Evolutionary conservation across 2,113 vertebrate species (phyloP).

Genomic region (Pachyramphus minor): DNA sequence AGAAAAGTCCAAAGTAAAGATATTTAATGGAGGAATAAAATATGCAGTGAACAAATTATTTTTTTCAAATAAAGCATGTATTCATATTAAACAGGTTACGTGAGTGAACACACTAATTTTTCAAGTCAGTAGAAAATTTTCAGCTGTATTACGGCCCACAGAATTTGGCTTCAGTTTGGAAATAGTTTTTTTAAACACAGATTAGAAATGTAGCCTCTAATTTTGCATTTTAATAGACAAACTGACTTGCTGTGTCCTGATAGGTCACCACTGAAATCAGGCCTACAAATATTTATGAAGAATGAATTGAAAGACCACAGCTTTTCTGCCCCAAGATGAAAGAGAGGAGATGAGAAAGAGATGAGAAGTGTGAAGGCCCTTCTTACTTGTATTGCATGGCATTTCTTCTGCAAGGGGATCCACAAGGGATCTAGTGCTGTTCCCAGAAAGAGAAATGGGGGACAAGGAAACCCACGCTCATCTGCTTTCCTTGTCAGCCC

Average conservation of each 20-base stretch:
- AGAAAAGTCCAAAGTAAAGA: background rate
- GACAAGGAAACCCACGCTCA: background rate
- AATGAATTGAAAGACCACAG: background rate
- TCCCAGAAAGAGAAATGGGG: background rate
- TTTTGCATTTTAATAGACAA: background rate
- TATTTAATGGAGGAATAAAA: background rate
- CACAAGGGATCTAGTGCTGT: background rate
- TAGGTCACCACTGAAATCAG: background rate
- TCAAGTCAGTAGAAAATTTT: background rate
- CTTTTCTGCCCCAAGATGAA: background rate
- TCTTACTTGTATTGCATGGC: background rate
- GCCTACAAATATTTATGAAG: background rate
- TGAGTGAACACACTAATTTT: background rate
- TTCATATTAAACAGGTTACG: background rate
- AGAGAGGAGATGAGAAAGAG: background rate
- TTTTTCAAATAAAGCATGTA: background rate
- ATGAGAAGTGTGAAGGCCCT: background rate
- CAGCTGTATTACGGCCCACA: background rate
- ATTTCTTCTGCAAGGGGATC: background rate
- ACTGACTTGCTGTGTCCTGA: background rate
- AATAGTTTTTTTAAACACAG: background rate
- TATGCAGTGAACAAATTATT: background rate
- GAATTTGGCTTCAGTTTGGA: background rate
- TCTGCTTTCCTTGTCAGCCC: background rate
- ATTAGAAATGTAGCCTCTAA: background rate